A percentile compares a stretch with the other conserved stretches of the same genome.
Conservation (phyloP, 2,113 vertebrate species). For the Marmota flaviventris region DNA sequence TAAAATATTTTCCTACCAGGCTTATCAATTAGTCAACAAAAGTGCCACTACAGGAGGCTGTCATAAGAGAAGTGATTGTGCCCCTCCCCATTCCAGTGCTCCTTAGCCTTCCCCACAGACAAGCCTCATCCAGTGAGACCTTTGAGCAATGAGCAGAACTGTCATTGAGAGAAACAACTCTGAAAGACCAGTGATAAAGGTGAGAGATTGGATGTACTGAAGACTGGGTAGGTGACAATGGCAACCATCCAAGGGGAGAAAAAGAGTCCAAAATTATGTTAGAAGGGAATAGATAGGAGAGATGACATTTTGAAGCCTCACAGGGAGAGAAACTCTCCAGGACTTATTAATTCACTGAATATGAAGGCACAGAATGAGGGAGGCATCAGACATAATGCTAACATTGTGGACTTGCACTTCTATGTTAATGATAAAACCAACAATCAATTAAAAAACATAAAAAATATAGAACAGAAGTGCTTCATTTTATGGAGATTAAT, state of each 20-base stretch:
- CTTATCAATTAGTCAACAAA: not conserved
- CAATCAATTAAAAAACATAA: not conserved
- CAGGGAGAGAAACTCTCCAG: not conserved
- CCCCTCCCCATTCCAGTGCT: too few species aligned
- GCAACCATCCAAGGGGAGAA: not conserved
- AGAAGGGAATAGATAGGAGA: not conserved
- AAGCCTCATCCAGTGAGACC: not conserved
- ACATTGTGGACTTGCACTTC: not conserved
- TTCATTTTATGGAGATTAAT: not conserved
- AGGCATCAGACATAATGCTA: not conserved
- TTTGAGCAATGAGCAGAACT: not conserved
- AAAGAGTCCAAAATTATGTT: not conserved
- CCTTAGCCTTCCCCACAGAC: too few species aligned
- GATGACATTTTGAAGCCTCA: not conserved
- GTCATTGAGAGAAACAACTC: not conserved
- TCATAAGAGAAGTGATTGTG: not conserved
- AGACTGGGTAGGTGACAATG: not conserved
- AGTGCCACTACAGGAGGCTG: not conserved
- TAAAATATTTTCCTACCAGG: not conserved
- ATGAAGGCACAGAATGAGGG: not conserved
- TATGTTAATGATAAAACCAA: not conserved
- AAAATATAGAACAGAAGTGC: not conserved
- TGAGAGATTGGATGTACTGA: not conserved
- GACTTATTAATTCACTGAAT: not conserved
- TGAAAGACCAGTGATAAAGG: not conserved